phyloP scores from a whole-genome alignment of 2,888 invertebrate genomes.

The Trissonchulus latispiculum region DNA sequence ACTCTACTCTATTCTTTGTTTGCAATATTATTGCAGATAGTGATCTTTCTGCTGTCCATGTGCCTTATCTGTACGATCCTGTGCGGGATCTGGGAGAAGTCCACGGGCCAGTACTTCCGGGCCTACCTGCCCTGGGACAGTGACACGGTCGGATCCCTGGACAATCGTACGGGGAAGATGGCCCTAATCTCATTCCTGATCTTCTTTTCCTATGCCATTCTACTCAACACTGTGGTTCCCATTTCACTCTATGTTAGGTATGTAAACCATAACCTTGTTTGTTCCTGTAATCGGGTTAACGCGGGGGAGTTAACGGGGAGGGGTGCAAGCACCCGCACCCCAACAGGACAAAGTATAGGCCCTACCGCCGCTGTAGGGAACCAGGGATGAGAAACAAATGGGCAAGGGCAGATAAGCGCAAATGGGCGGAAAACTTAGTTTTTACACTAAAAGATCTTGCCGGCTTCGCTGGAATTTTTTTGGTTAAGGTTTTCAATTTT shows the following conservation, averaged over 20 bases:
- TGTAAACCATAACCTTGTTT: constrained; percentile 26
- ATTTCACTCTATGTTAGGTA: constrained; percentile 96
- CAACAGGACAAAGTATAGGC: too few species aligned
- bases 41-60: constrained; percentile 89
- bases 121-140: constrained; percentile 38
- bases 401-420: too few species aligned
- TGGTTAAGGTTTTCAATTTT: too few species aligned
- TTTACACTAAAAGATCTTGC: too few species aligned
- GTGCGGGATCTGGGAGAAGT: constrained; percentile 93
- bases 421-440: too few species aligned
- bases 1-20: too few species aligned
- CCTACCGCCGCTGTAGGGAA: too few species aligned
- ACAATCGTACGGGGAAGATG: constrained; percentile 35
- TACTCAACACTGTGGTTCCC: constrained; percentile 98
- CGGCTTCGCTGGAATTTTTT: too few species aligned
- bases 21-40: too few species aligned
- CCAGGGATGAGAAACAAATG: too few species aligned
- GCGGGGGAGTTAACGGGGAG: neutral
- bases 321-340: too few species aligned
- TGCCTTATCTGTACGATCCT: constrained; percentile 95
- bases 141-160: constrained; percentile 21
- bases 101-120: constrained; percentile 55
- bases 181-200: constrained; percentile 84
- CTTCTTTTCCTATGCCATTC: constrained; percentile 98
- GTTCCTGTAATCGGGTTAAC: neutral